A percentile compares a stretch with the other conserved stretches of the same genome.
Conservation (phyloP, 2,113 vertebrate species). For the Labeo rohita region DNA sequence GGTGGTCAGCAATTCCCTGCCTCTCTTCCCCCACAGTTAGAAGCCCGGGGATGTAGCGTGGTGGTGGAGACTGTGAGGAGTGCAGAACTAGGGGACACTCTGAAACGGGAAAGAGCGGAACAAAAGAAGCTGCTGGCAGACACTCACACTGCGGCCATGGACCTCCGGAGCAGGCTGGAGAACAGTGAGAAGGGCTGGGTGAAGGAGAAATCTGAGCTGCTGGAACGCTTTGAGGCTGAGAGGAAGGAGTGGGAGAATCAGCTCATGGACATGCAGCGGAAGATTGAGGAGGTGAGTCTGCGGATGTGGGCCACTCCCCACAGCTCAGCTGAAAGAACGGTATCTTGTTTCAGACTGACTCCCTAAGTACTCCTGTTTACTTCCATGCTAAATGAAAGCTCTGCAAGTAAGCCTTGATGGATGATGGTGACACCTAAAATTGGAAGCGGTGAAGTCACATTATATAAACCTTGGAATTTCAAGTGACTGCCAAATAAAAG, state of each 20-base stretch:
- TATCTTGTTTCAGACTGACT: conserved; percentile 7
- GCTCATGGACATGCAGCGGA: conserved; percentile 94
- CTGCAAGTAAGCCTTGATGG: not conserved
- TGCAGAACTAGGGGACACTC: conserved; percentile 68
- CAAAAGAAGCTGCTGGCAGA: conserved; percentile 77
- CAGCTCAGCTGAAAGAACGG: conserved; percentile 6
- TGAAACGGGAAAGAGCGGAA: conserved; percentile 74
- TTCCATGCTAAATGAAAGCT: conserved; percentile 3
- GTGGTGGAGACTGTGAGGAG: conserved; percentile 65
- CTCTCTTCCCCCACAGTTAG: conserved; percentile 66
- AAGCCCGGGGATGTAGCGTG: conserved; percentile 64
- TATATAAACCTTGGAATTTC: conserved; percentile 40
- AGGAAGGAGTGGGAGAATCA: conserved; percentile 96
- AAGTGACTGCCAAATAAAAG: conserved; percentile 24
- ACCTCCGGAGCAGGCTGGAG: conserved; percentile 84
- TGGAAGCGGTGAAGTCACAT: conserved; percentile 8
- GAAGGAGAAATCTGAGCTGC: conserved; percentile 88
- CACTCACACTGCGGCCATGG: conserved; percentile 82
- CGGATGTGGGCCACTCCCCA: conserved; percentile 24
- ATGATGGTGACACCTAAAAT: conserved; percentile 33
- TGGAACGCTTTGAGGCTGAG: conserved; percentile 92
- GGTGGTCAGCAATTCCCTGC: conserved; percentile 17
- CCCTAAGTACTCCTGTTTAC: not conserved
- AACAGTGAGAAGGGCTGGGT: conserved; percentile 85
- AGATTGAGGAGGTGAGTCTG: conserved; percentile 92